Conservation (phyloP, 2,888 invertebrate species). For the Phymatocera aterrima region DNA sequence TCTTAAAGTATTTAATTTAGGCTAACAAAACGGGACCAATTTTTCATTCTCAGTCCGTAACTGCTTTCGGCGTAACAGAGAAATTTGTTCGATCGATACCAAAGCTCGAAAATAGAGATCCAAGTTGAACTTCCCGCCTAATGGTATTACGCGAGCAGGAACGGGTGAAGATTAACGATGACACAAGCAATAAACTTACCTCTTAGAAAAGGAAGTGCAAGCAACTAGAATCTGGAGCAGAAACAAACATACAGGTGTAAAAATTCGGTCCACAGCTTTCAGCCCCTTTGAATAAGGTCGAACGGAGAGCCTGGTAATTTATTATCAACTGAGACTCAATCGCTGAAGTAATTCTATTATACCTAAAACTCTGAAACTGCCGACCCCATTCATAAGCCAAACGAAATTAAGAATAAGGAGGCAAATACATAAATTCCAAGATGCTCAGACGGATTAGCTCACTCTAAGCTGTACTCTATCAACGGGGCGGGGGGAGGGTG, state of each 20-base stretch:
- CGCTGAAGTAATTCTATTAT: constrained; percentile 9
- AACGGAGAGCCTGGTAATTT: background rate
- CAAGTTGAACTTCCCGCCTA: background rate
- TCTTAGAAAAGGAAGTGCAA: background rate
- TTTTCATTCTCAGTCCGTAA: constrained; percentile 58
- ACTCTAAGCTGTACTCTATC: background rate
- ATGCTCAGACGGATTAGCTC: background rate
- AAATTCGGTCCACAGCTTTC: constrained; percentile 30
- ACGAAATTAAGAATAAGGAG: background rate
- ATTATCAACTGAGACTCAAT: background rate
- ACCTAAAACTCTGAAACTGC: background rate
- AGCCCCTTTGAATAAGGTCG: background rate
- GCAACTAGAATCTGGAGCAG: background rate
- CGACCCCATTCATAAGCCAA: background rate
- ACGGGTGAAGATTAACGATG: background rate
- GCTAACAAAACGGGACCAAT: constrained; percentile 64
- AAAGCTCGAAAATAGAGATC: background rate
- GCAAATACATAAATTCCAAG: background rate
- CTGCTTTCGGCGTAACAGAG: background rate
- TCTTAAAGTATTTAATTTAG: constrained; percentile 41
- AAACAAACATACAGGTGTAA: constrained; percentile 34
- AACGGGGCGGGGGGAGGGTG: no score
- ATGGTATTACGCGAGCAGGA: background rate
- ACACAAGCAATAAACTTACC: constrained; percentile 34
- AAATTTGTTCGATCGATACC: constrained; percentile 4